These are phyloP conservation scores for Halcyon badia DNA, from an alignment of 2,797 vertebrate species.

Conservation along the genomic window DNA sequence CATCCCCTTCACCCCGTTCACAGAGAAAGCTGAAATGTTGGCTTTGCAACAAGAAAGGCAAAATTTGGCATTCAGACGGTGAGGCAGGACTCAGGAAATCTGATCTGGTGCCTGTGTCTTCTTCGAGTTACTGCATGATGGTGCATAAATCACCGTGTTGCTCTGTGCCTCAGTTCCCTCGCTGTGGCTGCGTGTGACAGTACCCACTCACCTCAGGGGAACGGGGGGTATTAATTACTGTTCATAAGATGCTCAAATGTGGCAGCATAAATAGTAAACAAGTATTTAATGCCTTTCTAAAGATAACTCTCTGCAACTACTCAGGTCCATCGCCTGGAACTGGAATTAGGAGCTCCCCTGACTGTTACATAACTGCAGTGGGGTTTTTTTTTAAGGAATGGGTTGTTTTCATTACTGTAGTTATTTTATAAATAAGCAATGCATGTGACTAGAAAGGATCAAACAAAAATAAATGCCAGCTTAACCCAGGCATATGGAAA, in stretches of 20 bases:
- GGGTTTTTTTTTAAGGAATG: neutral
- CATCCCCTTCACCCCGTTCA: neutral
- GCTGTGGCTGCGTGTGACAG: fast-evolving
- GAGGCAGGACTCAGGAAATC: neutral
- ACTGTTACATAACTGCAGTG: neutral
- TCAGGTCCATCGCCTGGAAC: neutral
- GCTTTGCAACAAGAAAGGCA: neutral
- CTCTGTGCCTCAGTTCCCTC: constrained; percentile 11
- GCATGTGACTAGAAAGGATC: constrained; percentile 3
- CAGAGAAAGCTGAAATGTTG: neutral
- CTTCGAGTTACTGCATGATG: constrained; percentile 9
- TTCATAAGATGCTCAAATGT: neutral
- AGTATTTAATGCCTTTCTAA: constrained; percentile 11
- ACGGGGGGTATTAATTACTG: neutral
- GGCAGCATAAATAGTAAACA: constrained; percentile 19
- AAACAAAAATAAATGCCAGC: constrained; percentile 33
- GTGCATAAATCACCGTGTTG: neutral
- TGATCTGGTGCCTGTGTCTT: neutral
- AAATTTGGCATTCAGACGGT: neutral
- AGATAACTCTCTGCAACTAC: constrained; percentile 12
- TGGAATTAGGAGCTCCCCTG: neutral
- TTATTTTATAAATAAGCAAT: constrained; percentile 51
- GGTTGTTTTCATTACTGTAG: constrained; percentile 10
- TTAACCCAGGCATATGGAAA: constrained; percentile 34
- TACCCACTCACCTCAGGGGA: neutral